Evolutionary conservation across 2,888 invertebrate genomes (phyloP), one percentile per base, ranked within the genome.

Genomic region (Trichopria drosophilae): DNA sequence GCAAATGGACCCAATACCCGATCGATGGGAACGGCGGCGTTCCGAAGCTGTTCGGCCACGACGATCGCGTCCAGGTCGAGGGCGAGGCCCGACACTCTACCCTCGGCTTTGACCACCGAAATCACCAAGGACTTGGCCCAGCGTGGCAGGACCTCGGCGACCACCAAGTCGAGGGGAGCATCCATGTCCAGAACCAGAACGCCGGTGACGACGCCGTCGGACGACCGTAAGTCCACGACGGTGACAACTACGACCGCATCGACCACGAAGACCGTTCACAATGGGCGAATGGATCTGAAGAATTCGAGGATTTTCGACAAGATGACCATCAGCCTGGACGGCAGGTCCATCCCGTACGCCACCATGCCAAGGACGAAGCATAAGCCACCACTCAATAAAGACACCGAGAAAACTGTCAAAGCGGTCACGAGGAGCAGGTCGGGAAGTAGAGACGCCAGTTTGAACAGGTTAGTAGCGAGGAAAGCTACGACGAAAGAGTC

Each of bases 281-380:
- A 55, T 5, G 48, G 45, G 18, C 57, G 64, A 31, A 28, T 49
- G 2, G 63, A 62, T 6, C 39, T 53, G 2, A 52, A 50, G 18
- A 53, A 42, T 16, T 26, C 45, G 9, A 57, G 52, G 1, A 40
- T 58, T 6, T 24, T 32, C n/a, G 71, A 67, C 12, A 64, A 61
- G 39, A 64, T 60, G 78, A 77, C 48, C 63, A 64, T 34, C 75
- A 79, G 13, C 75, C 72, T 61, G 36, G 63, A 65, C 20, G 64
- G 60, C 24, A 55, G 58, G 29, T 40, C 57, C 9, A 89, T 88
- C 65, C 85, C 87, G 61, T 90, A 87, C 63, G 90, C 86, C 6
- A 91, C 91, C 0, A 71, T 91, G 31, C 90, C 91, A 0, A 81
- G 91, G 28, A 80, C 88, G 6, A 24, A 13, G 26, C 6, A 4